Conservation (phyloP, 2,797 vertebrate species). For the Gouania willdenowi region DNA sequence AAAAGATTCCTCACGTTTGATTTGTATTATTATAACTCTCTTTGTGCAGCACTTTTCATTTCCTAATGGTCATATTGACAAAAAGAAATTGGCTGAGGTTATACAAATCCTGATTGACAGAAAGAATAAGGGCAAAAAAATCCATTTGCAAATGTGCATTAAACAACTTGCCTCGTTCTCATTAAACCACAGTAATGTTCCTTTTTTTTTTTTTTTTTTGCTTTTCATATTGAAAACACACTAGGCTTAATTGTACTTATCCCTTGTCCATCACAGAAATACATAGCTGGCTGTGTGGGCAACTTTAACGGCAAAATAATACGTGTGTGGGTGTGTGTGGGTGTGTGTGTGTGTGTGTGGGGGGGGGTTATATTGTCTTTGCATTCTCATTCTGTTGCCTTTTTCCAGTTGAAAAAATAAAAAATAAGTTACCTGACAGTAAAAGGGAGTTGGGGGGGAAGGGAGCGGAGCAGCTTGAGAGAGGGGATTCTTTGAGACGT, state of each 20-base stretch:
- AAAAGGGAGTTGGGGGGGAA: conserved; percentile 44
- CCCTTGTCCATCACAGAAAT: conserved; percentile 69
- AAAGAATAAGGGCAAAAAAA: conserved; percentile 60
- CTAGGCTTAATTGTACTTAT: conserved; percentile 70
- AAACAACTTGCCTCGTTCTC: conserved; percentile 56
- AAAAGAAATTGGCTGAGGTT: conserved; percentile 46
- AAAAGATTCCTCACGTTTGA: neutral
- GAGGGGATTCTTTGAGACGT: conserved; percentile 67
- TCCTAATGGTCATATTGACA: conserved; percentile 33
- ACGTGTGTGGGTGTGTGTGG: conserved; percentile 25
- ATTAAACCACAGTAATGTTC: conserved; percentile 59
- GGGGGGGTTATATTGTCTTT: conserved; percentile 58
- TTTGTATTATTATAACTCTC: conserved; percentile 6
- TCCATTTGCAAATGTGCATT: conserved; percentile 61
- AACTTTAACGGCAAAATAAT: conserved; percentile 35
- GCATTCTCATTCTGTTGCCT: conserved; percentile 52
- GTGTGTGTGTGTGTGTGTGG: conserved; percentile 58
- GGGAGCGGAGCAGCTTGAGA: conserved; percentile 23
- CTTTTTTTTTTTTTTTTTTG: conserved; percentile 25
- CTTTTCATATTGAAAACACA: conserved; percentile 57
- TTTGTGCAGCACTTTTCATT: conserved; percentile 30
- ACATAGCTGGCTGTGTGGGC: conserved; percentile 30
- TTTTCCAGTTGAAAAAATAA: conserved; percentile 50
- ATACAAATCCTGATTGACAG: conserved; percentile 74
- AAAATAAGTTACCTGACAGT: conserved; percentile 75